phyloP scores from a whole-genome alignment of 2,888 invertebrate genomes.

The Suillia variegata region DNA sequence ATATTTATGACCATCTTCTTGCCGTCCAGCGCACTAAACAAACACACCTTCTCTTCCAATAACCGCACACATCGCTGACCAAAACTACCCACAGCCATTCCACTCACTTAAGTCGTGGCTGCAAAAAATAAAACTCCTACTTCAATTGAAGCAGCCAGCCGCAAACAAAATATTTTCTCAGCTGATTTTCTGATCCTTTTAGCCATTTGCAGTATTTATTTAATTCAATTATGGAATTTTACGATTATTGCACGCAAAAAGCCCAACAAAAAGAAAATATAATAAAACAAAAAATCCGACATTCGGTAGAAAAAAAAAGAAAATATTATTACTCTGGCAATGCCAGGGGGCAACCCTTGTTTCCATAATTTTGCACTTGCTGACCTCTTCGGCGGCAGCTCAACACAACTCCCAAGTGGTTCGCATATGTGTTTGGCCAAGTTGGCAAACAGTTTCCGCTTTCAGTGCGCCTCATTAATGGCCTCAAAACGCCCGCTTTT shows the following conservation, averaged over 20 bases:
- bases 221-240: conserved; percentile 59
- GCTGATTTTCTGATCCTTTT: conserved; percentile 37
- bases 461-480: conserved; percentile 41
- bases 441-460: conserved; percentile 49
- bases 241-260: conserved; percentile 49
- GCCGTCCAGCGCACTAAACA: neutral
- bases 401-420: conserved; percentile 15
- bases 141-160: neutral
- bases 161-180: conserved; percentile 42
- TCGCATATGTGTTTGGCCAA: conserved; percentile 16
- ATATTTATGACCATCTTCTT: neutral
- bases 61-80: neutral
- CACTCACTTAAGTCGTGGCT: too few relatives aligned
- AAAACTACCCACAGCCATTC: too few relatives aligned
- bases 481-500: conserved; percentile 36
- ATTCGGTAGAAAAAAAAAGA: neutral
- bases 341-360: neutral
- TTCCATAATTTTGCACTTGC: neutral
- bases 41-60: neutral
- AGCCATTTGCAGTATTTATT: conserved; percentile 49
- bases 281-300: conserved; percentile 3
- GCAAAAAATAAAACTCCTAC: neutral
- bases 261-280: conserved; percentile 17
- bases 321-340: conserved; percentile 16
- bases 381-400: conserved; percentile 18